Evolutionary conservation across 1,140 invertebrate genomes (phyloP).

Genomic region (Drosophila pseudoobscura): DNA sequence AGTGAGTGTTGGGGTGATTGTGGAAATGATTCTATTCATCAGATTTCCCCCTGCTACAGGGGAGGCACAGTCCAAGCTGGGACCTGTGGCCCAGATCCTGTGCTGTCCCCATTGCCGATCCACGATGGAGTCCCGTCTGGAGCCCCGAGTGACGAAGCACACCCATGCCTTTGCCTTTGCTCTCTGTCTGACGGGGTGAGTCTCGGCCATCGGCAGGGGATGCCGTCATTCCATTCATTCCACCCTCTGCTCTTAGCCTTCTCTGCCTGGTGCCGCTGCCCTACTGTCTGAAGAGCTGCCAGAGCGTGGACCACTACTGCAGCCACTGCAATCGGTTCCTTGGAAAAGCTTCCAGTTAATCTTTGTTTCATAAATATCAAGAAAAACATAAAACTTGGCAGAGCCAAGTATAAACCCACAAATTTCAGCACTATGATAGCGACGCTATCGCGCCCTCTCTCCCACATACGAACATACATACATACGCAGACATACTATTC

Average conservation of each 20-base stretch:
- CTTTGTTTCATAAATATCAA: not conserved
- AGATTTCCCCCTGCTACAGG: not conserved
- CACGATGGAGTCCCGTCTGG: conserved; percentile 35
- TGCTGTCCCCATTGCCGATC: conserved; percentile 29
- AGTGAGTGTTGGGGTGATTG: conserved; percentile 5
- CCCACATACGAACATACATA: no score
- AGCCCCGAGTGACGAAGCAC: conserved; percentile 27
- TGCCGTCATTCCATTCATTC: not conserved
- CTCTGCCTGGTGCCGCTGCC: conserved; percentile 84
- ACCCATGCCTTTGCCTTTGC: conserved; percentile 43
- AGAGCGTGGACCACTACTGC: conserved; percentile 87
- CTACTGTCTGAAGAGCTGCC: conserved; percentile 87
- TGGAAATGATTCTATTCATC: not conserved
- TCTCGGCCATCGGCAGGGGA: not conserved
- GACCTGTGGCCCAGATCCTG: conserved; percentile 30
- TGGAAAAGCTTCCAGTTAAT: conserved; percentile 83
- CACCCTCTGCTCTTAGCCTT: conserved; percentile 5
- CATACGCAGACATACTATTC: no score
- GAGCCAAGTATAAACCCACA: no score
- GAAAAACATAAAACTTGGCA: not conserved
- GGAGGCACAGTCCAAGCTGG: conserved; percentile 7
- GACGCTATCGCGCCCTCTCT: no score
- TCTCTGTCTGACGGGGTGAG: conserved; percentile 46
- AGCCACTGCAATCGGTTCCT: conserved; percentile 86
- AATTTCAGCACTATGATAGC: no score